Conservation (phyloP, 2,113 vertebrate species). For the Myotis yumanensis region DNA sequence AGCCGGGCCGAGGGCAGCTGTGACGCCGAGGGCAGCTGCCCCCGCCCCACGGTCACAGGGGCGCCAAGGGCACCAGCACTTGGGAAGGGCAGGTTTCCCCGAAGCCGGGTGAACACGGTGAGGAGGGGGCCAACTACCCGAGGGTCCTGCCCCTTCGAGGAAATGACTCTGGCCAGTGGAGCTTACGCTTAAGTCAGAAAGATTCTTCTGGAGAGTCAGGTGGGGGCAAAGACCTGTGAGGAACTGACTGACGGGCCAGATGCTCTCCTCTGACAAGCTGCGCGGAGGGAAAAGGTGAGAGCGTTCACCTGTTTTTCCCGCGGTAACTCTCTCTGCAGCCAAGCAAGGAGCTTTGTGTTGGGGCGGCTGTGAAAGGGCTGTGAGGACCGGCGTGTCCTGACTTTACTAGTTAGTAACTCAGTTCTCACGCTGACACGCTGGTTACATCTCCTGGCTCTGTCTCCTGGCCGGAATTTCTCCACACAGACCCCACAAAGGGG, state of each 20-base stretch:
- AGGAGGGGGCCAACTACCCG: neutral
- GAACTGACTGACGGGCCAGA: neutral
- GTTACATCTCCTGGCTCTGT: no score
- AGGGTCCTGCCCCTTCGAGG: neutral
- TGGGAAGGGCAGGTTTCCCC: neutral
- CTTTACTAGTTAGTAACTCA: no score
- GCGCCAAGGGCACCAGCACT: neutral
- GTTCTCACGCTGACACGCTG: no score
- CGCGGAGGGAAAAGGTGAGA: neutral
- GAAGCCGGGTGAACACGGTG: neutral
- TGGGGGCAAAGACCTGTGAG: neutral
- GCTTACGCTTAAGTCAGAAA: neutral
- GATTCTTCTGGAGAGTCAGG: neutral
- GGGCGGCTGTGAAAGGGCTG: neutral
- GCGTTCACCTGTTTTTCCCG: neutral
- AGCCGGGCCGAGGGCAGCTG: no score
- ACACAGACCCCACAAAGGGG: no score
- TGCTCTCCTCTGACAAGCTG: neutral
- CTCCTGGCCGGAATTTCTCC: no score
- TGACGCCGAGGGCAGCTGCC: no score
- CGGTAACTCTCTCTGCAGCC: neutral
- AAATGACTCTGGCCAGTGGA: neutral
- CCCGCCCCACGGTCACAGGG: accelerated
- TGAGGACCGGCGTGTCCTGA: neutral
- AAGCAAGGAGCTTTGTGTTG: neutral